Evolutionary conservation across 2,797 vertebrate species (phyloP), one percentile per base, ranked within the genome.

Genomic region (Potorous gilbertii): DNA sequence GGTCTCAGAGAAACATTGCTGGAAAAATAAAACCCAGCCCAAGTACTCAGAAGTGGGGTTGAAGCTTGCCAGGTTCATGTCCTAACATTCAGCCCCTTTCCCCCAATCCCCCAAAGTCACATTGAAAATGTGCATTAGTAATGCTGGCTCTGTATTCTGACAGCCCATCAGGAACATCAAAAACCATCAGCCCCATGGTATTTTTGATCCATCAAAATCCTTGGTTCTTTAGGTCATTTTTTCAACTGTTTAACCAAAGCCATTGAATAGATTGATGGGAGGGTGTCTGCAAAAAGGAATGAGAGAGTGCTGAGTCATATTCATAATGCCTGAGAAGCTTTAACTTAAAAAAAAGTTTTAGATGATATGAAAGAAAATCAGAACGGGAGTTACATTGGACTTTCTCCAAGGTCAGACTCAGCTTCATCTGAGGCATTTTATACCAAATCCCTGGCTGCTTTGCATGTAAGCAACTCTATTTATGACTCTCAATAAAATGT

Each of bases 1-100:
- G 46, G 29, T 40, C 12, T 92, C 92, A 93, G 93, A 92, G 96
- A 93, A 92, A 93, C 50, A 91, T 59, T 55, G 74, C 54, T 50
- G 46, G 52, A 52, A 57, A 57, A 52, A 87, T 40, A 87, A 87
- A 87, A 87, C 74, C 74, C 11, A 90, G 3, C 59, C 92, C 28
- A 96, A 62, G 91, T 74, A n/a, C 27, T 91, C 28, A 18, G 27
- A 87, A 28, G 11, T 52, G 12, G 55, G 4, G 9, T 18, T 50
- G 3, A 55, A 54, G 11, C 92, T 66, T 91, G 74, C 40, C 40
- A 87, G 40, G 40, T 87, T 87, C 21, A 27, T 50, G 74, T 87
- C 40, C 74, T 87, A 87, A 27, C 40, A 87, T 50, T 21, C 40
- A 50, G 21, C 40, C 54, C 31, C 1, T 55, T 21, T 40, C 59